Evolutionary conservation across 2,888 invertebrate genomes (phyloP).

Genomic region (Drosophila bunnanda): DNA sequence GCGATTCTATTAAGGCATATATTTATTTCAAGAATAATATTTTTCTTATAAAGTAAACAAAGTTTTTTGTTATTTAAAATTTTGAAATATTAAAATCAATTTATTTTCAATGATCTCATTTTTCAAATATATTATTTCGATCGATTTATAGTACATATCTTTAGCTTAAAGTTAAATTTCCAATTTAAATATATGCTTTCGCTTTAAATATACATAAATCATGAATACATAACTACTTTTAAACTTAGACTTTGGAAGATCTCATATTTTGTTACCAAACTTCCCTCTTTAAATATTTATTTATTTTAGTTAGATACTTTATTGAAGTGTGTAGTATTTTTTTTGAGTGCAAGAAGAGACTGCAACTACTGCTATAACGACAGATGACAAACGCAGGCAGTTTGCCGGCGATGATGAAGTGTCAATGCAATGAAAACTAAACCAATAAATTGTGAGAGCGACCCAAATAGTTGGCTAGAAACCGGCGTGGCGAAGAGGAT

Average conservation of each 20-base stretch:
- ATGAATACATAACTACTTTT: not conserved
- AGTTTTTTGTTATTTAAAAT: no score
- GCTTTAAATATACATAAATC: not conserved
- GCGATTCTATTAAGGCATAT: no score
- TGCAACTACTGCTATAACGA: constrained; percentile 22
- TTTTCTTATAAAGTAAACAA: no score
- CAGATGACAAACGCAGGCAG: constrained; percentile 79
- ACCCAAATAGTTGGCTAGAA: constrained; percentile 80
- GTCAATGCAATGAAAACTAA: constrained; percentile 81
- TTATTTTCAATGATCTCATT: no score
- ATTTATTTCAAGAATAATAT: no score
- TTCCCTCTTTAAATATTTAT: not conserved
- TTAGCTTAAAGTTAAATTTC: no score
- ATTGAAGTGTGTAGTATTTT: not conserved
- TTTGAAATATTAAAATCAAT: no score
- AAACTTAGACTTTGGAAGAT: not conserved
- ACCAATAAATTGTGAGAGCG: constrained; percentile 81
- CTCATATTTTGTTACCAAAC: no score
- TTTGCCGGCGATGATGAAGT: constrained; percentile 76
- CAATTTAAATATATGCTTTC: not conserved
- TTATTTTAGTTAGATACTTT: not conserved
- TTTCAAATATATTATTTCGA: no score
- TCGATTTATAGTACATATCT: no score
- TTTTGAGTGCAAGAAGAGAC: constrained; percentile 14
- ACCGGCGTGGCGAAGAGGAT: constrained; percentile 75